These are phyloP conservation scores for Gobio occitaniae DNA, from an alignment of 2,797 vertebrate genomes.

Conservation along the genomic window DNA sequence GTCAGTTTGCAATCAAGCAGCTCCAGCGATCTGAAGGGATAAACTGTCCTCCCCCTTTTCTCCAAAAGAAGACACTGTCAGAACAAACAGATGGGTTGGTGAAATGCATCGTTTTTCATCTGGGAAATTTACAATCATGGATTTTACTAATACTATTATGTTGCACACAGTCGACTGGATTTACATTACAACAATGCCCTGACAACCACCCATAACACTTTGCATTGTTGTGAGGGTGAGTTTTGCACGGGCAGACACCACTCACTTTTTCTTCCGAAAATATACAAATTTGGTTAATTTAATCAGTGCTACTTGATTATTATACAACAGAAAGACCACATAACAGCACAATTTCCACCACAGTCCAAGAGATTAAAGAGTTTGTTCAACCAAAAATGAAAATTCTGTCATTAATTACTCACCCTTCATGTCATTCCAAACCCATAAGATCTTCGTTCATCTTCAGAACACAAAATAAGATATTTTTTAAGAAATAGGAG, in stretches of 20 bases:
- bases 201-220: background rate
- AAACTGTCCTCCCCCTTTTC: conserved; percentile 53
- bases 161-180: background rate
- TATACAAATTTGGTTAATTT: background rate
- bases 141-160: background rate
- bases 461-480: too few relatives aligned
- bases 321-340: background rate
- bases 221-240: background rate
- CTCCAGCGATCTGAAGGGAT: conserved; percentile 64
- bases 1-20: conserved; percentile 63
- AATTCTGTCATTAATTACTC: too few relatives aligned
- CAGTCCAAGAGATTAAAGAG: background rate
- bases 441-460: too few relatives aligned
- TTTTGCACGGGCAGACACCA: background rate
- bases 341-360: background rate
- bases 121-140: background rate
- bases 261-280: background rate
- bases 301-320: background rate
- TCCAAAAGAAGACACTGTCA: conserved; percentile 68
- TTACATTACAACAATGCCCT: background rate
- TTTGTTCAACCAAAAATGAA: too few relatives aligned
- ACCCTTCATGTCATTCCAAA: too few relatives aligned
- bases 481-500: too few relatives aligned
- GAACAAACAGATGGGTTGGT: background rate
- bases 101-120: background rate